Percentiles rank a stretch among this genome's conserved stretches.
These are phyloP conservation scores for Leptosomus discolor DNA, from an alignment of 2,113 vertebrate species.

Conservation along the genomic window DNA sequence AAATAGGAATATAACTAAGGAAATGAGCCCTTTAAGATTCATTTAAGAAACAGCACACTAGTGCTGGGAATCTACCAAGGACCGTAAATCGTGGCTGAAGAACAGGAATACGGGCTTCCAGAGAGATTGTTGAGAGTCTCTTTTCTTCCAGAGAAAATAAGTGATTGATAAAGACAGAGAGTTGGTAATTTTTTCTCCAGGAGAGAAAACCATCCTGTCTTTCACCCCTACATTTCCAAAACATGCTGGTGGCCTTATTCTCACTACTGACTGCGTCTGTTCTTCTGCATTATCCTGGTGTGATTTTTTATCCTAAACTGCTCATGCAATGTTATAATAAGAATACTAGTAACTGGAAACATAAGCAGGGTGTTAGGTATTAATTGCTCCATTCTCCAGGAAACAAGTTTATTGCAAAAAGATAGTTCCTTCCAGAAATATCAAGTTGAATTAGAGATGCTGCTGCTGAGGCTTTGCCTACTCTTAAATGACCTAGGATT, in stretches of 20 bases:
- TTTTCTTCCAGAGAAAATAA: neutral
- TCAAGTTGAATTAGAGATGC: neutral
- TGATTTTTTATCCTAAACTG: neutral
- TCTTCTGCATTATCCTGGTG: neutral
- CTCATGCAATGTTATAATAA: neutral
- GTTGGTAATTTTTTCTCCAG: neutral
- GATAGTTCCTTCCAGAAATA: neutral
- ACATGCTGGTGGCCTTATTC: neutral
- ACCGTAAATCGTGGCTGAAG: slow-evolving; percentile 19
- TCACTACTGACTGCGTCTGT: neutral
- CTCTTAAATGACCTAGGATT: neutral
- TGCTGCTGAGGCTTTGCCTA: neutral
- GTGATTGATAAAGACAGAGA: neutral
- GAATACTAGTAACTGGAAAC: neutral
- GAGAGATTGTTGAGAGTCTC: neutral
- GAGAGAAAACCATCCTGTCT: neutral
- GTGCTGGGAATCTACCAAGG: neutral
- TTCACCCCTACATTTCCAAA: neutral
- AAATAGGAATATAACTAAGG: slow-evolving; percentile 44
- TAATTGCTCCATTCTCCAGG: neutral
- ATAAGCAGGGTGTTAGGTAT: neutral
- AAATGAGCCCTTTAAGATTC: slow-evolving; percentile 48
- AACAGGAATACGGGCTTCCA: neutral
- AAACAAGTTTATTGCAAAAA: neutral
- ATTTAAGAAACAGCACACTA: slow-evolving; percentile 20